phyloP scores from a whole-genome alignment of 2,888 invertebrate species.

The Colostygia pectinataria region DNA sequence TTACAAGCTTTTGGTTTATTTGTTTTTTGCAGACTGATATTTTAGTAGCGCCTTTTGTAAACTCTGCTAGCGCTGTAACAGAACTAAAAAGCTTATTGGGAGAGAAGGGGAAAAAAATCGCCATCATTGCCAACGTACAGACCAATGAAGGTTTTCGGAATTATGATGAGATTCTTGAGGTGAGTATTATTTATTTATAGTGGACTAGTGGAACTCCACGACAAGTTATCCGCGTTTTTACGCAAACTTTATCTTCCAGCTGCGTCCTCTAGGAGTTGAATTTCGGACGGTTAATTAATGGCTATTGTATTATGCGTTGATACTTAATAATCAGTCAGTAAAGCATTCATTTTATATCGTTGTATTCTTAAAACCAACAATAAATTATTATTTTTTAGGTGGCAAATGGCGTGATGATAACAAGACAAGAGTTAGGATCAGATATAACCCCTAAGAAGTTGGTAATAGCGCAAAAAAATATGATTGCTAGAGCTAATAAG shows the following conservation, averaged over 20 bases:
- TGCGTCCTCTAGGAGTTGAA: too few relatives aligned
- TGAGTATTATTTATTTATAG: conserved; percentile 39
- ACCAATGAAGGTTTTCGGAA: conserved; percentile 62
- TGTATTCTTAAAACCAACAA: background rate
- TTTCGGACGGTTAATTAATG: too few relatives aligned
- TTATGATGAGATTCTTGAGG: conserved; percentile 62
- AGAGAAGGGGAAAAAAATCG: conserved; percentile 67
- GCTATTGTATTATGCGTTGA: too few relatives aligned
- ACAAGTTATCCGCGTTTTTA: too few relatives aligned
- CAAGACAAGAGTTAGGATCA: conserved; percentile 81
- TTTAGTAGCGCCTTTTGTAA: conserved; percentile 61
- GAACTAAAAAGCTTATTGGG: conserved; percentile 63
- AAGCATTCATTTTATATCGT: background rate
- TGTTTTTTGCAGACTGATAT: conserved; percentile 62
- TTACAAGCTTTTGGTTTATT: too few relatives aligned
- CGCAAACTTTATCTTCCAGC: background rate
- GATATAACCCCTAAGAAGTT: conserved; percentile 77
- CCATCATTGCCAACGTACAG: conserved; percentile 69
- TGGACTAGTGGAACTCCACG: too few relatives aligned
- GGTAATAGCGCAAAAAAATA: conserved; percentile 80
- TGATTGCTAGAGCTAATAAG: conserved; percentile 75
- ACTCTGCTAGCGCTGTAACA: conserved; percentile 40
- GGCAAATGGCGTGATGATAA: conserved; percentile 87
- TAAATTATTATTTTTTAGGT: conserved; percentile 57
- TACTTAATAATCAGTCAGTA: too few relatives aligned